These are phyloP conservation scores for Zaprionus ornatus DNA, from an alignment of 1,140 invertebrate genomes.

Conservation along the genomic window DNA sequence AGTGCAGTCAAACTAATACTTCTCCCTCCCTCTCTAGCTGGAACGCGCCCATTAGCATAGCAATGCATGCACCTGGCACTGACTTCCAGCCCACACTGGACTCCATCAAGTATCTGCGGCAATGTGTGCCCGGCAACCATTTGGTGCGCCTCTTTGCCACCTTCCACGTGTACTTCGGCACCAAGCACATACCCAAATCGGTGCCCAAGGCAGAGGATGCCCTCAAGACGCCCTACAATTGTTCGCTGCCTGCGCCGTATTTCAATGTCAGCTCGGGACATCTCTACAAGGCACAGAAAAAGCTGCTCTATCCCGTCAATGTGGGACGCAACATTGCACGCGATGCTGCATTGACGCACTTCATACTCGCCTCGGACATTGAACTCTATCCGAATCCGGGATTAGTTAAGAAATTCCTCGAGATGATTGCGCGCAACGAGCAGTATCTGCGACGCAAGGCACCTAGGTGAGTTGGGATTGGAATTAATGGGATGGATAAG, in stretches of 20 bases:
- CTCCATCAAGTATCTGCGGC: conserved; percentile 88
- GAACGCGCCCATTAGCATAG: conserved; percentile 89
- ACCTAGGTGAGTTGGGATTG: conserved; percentile 62
- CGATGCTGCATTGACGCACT: conserved; percentile 92
- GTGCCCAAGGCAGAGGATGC: conserved; percentile 88
- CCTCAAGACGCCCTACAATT: conserved; percentile 88
- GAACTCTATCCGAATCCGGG: conserved; percentile 94
- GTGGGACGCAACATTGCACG: conserved; percentile 93
- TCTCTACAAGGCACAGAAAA: conserved; percentile 92
- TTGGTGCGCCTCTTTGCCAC: conserved; percentile 90
- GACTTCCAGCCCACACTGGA: conserved; percentile 88
- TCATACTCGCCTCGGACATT: conserved; percentile 93
- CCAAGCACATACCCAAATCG: conserved; percentile 91
- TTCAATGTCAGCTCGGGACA: conserved; percentile 86
- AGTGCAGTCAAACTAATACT: background rate
- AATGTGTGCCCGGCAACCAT: conserved; percentile 86
- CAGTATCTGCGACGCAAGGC: conserved; percentile 85
- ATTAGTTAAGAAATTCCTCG: conserved; percentile 90
- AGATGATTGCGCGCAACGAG: conserved; percentile 91
- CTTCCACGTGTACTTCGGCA: conserved; percentile 94
- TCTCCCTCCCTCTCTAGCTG: conserved; percentile 82
- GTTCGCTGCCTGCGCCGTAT: conserved; percentile 88
- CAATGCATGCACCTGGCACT: conserved; percentile 90
- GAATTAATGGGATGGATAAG: background rate
- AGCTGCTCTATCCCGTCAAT: conserved; percentile 94